Percentiles rank a stretch among this genome's conserved stretches.
These are phyloP conservation scores for Cydia fagiglandana DNA, from an alignment of 1,140 invertebrate genomes.

Conservation along the genomic window DNA sequence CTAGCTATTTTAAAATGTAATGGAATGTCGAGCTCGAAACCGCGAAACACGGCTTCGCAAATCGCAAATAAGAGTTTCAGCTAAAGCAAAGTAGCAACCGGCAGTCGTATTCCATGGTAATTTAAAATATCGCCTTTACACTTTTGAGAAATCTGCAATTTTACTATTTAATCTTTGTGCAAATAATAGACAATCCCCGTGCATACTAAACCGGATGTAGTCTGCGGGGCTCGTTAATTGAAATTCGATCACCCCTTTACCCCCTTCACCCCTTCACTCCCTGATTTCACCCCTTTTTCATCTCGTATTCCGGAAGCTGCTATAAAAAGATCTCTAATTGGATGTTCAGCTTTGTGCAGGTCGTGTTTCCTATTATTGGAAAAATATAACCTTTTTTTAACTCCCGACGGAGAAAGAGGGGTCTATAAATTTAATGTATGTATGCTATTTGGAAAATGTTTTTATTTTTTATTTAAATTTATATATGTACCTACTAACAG, in stretches of 20 bases:
- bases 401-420: no score
- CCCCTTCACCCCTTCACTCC: background rate
- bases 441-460: no score
- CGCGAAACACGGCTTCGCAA: background rate
- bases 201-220: slow-evolving; percentile 4
- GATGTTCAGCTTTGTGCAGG: background rate
- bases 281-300: slow-evolving; percentile 5
- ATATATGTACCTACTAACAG: no score
- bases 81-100: no score
- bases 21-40: background rate
- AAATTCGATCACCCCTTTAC: slow-evolving; percentile 7
- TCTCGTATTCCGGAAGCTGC: background rate
- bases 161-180: background rate
- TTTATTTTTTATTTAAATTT: no score
- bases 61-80: slow-evolving; percentile 4
- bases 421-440: no score
- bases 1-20: background rate
- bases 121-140: no score
- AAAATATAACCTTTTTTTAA: background rate
- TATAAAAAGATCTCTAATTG: background rate
- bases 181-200: background rate
- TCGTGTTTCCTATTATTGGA: background rate
- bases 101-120: no score
- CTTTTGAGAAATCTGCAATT: background rate
- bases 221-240: slow-evolving; percentile 16